Evolutionary conservation across 1,140 invertebrate species (phyloP), one percentile per base, ranked within the genome.

Genomic region (Euglossa dilemma): DNA sequence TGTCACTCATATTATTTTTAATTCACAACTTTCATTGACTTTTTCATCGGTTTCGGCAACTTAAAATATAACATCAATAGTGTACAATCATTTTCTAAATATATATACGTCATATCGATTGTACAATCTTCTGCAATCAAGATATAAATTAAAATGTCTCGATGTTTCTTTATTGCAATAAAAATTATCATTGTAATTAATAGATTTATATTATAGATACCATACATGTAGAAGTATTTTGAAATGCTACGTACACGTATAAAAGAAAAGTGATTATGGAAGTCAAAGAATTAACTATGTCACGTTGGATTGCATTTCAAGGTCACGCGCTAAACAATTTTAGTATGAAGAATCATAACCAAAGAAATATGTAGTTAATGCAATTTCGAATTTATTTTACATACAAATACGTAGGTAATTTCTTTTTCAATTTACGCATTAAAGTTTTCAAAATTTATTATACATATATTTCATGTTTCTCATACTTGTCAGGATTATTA

Each of bases 1-100:
- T 90, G 89, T 86, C 87, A 89, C 59, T 36, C 20, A 36, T 50
- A 66, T 57, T 25, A n/a, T 61, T 72, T 9, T 18, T 69, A n/a
- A 23, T 28, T 74, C 28, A 12, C 6, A 18, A 23, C 25, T 80
- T 28, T 63, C 28, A 25, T 75, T 59, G 12, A 50, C 57, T 43
- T 43, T 36, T 25, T 11, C 4, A 14, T 52, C n/a, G 12, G 25
- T 45, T 45, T 45, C 18, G 5, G 0, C 14, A 7, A 25, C 11
- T 52, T 36, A 9, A 11, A 50, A 8, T 23, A 25, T 16, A 0
- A 36, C 20, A n/a, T 18, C 23, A 14, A 36, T 11, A 43, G 20
- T 25, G 11, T 14, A n/a, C 25, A 25, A 23, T 9, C 8, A 20
- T 52, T 64, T 45, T 63, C 20, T 0, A 36, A 36, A 36, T 36